A percentile compares a stretch with the other conserved stretches of the same genome.
phyloP scores from a whole-genome alignment of 2,888 invertebrate species.

The Frankliniella intonsa region DNA sequence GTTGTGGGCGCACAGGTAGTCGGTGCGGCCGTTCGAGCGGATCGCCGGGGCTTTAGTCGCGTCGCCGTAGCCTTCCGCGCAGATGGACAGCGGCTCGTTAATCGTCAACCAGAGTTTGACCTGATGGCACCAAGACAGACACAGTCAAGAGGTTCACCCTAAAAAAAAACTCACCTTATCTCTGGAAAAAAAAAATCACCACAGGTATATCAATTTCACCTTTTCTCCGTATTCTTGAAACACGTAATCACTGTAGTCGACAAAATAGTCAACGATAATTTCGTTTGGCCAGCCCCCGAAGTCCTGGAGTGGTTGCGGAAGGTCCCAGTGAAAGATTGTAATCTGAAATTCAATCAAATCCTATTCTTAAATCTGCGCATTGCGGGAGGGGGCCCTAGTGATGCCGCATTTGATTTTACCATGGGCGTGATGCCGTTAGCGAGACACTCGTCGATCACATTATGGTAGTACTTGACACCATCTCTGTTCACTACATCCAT shows the following conservation, averaged over 20 bases:
- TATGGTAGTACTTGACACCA: slow-evolving; percentile 61
- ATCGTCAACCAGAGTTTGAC: slow-evolving; percentile 61
- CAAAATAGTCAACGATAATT: slow-evolving; percentile 59
- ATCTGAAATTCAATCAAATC: slow-evolving; percentile 36
- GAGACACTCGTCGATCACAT: slow-evolving; percentile 55
- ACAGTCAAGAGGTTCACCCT: neutral
- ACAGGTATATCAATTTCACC: slow-evolving; percentile 42
- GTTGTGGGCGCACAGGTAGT: slow-evolving; percentile 61
- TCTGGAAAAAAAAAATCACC: too few relatives aligned
- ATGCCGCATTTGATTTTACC: slow-evolving; percentile 42
- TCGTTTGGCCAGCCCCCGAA: slow-evolving; percentile 64
- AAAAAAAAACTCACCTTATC: neutral
- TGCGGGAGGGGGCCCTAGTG: too few relatives aligned
- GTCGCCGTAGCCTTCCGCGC: slow-evolving; percentile 38
- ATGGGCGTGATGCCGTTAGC: slow-evolving; percentile 55
- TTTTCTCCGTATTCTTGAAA: slow-evolving; percentile 51
- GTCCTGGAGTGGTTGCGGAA: slow-evolving; percentile 53
- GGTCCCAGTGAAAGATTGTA: slow-evolving; percentile 59
- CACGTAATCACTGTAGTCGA: slow-evolving; percentile 57
- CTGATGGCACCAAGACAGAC: slow-evolving; percentile 34
- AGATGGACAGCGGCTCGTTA: slow-evolving; percentile 54
- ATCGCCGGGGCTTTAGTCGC: slow-evolving; percentile 40
- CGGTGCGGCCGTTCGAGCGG: slow-evolving; percentile 52
- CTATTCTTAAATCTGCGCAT: too few relatives aligned
- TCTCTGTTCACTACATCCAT: slow-evolving; percentile 54